Conservation (phyloP, 2,888 invertebrate species). For the Caenorhabditis japonica region DNA sequence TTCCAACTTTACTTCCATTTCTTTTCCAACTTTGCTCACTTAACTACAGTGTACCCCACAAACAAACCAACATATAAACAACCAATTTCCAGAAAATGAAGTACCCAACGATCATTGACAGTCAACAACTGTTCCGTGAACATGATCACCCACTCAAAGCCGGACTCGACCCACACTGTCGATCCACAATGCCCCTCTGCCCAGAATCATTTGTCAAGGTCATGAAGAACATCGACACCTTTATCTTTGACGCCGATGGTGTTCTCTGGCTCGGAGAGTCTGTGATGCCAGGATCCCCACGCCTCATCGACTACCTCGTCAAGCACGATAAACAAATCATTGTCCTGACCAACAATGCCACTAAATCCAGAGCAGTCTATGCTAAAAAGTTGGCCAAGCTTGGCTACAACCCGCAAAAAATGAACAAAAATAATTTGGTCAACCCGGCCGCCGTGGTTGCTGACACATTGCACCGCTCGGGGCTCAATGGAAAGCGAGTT, state of each 20-base stretch:
- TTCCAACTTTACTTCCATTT: constrained; percentile 17
- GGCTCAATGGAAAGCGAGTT: constrained; percentile 68
- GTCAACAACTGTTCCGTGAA: constrained; percentile 38
- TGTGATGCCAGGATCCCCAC: constrained; percentile 70
- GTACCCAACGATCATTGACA: constrained; percentile 38
- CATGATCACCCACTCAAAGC: constrained; percentile 36
- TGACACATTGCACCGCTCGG: constrained; percentile 66
- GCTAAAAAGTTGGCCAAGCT: constrained; percentile 84
- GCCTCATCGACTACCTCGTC: constrained; percentile 67
- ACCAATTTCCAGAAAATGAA: constrained; percentile 44
- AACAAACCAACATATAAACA: background rate
- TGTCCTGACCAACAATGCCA: constrained; percentile 89
- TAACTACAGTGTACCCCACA: background rate
- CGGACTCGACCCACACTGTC: constrained; percentile 35
- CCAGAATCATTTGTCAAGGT: constrained; percentile 57
- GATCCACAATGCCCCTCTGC: constrained; percentile 42
- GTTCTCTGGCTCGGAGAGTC: constrained; percentile 75
- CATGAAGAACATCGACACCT: constrained; percentile 71
- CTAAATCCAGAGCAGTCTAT: constrained; percentile 85
- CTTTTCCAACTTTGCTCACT: background rate
- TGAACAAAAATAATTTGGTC: constrained; percentile 70
- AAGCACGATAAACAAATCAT: constrained; percentile 79
- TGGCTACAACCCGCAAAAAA: constrained; percentile 81
- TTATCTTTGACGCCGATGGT: constrained; percentile 76
- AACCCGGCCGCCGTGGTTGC: constrained; percentile 76